Conservation (phyloP, 2,113 vertebrate species). For the Chionomys nivalis region DNA sequence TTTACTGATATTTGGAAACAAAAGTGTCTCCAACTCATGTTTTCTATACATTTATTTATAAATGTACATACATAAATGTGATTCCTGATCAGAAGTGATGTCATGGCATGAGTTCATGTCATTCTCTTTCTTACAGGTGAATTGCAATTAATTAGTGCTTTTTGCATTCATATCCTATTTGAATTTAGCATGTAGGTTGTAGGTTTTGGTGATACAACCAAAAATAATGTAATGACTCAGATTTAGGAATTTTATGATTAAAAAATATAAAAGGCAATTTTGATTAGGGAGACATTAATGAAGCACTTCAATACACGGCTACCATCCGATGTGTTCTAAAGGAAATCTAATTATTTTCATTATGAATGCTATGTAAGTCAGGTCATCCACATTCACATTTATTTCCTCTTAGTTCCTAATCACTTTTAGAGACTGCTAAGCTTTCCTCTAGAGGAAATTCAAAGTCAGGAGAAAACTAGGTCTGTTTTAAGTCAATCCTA, state of each 20-base stretch:
- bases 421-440: neutral
- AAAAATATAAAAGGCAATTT: slow-evolving; percentile 60
- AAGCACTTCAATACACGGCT: neutral
- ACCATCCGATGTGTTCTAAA: slow-evolving; percentile 45
- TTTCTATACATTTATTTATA: neutral
- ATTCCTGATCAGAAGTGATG: neutral
- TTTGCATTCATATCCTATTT: slow-evolving; percentile 12
- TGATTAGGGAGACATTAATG: slow-evolving; percentile 41
- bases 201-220: slow-evolving; percentile 53
- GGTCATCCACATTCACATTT: slow-evolving; percentile 41
- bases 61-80: neutral
- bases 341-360: slow-evolving; percentile 63
- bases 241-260: slow-evolving; percentile 55
- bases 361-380: slow-evolving; percentile 56
- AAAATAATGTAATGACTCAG: slow-evolving; percentile 55
- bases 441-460: slow-evolving; percentile 1
- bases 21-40: neutral
- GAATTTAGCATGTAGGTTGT: slow-evolving; percentile 37
- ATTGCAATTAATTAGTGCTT: slow-evolving; percentile 51
- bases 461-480: neutral
- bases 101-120: neutral
- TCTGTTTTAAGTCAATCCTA: slow-evolving; percentile 3
- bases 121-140: slow-evolving; percentile 28
- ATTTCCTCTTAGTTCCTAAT: slow-evolving; percentile 49
- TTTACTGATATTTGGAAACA: neutral